A percentile compares a stretch with the other conserved stretches of the same genome.
Conservation (phyloP, 2,888 invertebrate species). For the Tetranychus piercei region DNA sequence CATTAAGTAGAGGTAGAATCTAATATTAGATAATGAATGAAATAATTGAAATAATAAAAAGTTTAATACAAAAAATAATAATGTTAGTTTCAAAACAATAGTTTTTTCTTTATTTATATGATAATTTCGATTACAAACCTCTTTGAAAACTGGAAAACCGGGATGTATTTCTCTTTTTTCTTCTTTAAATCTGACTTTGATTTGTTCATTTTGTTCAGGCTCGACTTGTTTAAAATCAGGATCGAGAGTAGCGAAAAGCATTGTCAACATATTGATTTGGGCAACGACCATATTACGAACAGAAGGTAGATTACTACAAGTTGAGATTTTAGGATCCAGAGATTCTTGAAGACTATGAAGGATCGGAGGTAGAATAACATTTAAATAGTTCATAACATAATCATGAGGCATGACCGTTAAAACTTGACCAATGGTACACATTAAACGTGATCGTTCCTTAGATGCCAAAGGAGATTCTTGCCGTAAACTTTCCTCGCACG, state of each 20-base stretch:
- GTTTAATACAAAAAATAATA: background rate
- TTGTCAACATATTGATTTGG: constrained; percentile 47
- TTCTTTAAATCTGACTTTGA: constrained; percentile 2
- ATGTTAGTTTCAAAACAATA: background rate
- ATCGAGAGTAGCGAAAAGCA: constrained; percentile 45
- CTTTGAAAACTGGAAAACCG: constrained; percentile 22
- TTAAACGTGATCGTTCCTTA: constrained; percentile 50
- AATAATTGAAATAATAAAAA: background rate
- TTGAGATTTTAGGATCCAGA: constrained; percentile 5
- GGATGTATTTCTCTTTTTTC: constrained; percentile 21
- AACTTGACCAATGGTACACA: constrained; percentile 55
- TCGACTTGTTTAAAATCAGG: constrained; percentile 30
- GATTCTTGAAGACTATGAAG: constrained; percentile 15
- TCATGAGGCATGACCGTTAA: constrained; percentile 46
- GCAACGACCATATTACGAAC: constrained; percentile 10
- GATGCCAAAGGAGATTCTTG: constrained; percentile 38
- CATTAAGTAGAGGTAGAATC: constrained; percentile 18
- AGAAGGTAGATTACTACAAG: background rate
- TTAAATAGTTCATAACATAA: constrained; percentile 48
- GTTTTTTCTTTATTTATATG: background rate
- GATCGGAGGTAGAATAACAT: constrained; percentile 46
- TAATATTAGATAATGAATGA: constrained; percentile 5
- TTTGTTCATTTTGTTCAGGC: constrained; percentile 15
- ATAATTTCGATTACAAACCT: constrained; percentile 8
- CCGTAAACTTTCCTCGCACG: constrained; percentile 38